Evolutionary conservation across 2,888 invertebrate genomes (phyloP).

Genomic region (Thymelicus lineola): DNA sequence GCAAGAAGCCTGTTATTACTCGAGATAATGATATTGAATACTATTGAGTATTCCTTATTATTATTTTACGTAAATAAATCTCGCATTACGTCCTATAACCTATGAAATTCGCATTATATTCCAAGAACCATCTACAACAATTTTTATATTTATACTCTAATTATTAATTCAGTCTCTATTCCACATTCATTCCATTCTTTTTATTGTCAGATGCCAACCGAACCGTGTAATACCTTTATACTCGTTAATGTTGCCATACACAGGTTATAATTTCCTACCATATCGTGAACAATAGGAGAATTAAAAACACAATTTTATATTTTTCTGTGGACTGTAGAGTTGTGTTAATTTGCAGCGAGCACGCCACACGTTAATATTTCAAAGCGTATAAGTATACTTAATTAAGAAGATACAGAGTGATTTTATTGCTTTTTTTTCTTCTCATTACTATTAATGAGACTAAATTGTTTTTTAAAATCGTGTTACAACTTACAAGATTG

Average conservation of each 20-base stretch:
- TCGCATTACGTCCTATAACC: too few relatives aligned
- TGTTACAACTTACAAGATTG: too few relatives aligned
- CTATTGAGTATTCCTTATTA: too few relatives aligned
- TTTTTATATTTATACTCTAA: conserved; percentile 1
- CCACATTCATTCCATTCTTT: conserved; percentile 5
- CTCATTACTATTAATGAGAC: too few relatives aligned
- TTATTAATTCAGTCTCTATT: not conserved
- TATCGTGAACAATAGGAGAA: conserved; percentile 17
- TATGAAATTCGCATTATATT: not conserved
- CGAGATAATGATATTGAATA: too few relatives aligned
- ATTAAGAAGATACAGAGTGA: not conserved
- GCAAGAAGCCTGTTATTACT: too few relatives aligned
- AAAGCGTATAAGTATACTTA: conserved; percentile 9
- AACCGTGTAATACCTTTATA: conserved; percentile 2
- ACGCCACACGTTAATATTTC: conserved; percentile 20
- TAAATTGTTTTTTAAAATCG: too few relatives aligned
- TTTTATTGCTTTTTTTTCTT: not conserved
- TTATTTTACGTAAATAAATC: too few relatives aligned
- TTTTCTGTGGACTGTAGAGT: not conserved
- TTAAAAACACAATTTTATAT: conserved; percentile 16
- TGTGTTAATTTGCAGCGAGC: conserved; percentile 18
- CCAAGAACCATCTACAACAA: not conserved
- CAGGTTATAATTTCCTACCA: conserved; percentile 12
- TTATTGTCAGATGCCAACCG: not conserved
- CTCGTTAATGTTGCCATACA: conserved; percentile 18